Percentiles rank a stretch among this genome's conserved stretches.
phyloP scores from a whole-genome alignment of 2,113 vertebrate species.

The Mesitornis unicolor region DNA sequence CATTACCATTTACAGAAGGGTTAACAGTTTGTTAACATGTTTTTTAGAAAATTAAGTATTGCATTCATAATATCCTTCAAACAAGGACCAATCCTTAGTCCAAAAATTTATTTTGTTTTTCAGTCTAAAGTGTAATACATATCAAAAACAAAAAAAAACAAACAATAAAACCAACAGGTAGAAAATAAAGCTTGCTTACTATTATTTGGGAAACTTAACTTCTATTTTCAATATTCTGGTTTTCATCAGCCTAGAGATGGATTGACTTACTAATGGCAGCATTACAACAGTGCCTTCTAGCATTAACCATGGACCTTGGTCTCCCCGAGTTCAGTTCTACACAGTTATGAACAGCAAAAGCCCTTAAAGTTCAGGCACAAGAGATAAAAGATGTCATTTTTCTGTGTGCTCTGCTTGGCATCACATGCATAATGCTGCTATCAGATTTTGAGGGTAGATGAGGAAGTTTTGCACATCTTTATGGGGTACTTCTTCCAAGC shows the following conservation, averaged over 20 bases:
- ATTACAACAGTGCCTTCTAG: not conserved
- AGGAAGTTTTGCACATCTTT: not conserved
- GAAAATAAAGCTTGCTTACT: not conserved
- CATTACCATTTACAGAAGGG: not conserved
- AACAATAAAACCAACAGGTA: too few relatives aligned
- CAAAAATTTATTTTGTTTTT: not conserved
- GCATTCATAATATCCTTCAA: not conserved
- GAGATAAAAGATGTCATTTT: not conserved
- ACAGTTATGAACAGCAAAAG: not conserved
- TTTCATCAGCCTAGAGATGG: not conserved
- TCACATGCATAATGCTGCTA: not conserved
- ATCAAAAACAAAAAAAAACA: not conserved
- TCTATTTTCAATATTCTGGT: not conserved
- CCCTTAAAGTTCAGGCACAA: not conserved
- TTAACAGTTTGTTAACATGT: not conserved
- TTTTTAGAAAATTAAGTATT: not conserved
- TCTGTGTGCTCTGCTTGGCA: not conserved
- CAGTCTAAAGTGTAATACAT: not conserved
- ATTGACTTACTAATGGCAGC: not conserved
- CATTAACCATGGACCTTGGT: not conserved
- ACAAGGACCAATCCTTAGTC: not conserved
- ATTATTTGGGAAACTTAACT: not conserved
- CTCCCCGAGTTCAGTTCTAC: not conserved
- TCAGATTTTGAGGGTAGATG: not conserved
- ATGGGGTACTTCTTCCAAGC: not conserved